phyloP scores from a whole-genome alignment of 2,113 vertebrate species.

The Rutilus rutilus region DNA sequence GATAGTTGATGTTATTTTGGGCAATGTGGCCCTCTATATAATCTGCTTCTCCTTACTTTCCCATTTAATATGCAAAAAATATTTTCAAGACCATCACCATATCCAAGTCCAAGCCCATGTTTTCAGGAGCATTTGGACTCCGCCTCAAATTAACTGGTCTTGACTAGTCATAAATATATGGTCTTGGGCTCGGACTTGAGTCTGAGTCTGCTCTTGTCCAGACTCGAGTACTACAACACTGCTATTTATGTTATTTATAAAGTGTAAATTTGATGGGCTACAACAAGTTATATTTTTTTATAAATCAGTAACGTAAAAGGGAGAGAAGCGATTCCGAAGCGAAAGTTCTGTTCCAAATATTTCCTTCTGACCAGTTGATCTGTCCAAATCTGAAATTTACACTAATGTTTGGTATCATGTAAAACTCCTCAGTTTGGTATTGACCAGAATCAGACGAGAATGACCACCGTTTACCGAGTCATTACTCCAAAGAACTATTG shows the following conservation, averaged over 20 bases:
- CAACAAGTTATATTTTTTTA: background rate
- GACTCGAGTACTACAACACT: background rate
- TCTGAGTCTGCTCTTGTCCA: background rate
- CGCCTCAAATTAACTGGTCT: background rate
- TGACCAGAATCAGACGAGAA: background rate
- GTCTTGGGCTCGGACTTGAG: background rate
- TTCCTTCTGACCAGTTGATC: background rate
- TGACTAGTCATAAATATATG: background rate
- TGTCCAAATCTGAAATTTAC: background rate
- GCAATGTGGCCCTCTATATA: background rate
- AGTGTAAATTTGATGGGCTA: background rate
- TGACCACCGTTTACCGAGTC: background rate
- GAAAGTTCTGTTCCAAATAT: background rate
- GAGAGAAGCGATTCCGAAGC: background rate
- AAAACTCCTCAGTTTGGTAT: constrained; percentile 7
- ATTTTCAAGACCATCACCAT: no score
- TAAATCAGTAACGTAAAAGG: background rate
- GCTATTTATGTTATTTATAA: background rate
- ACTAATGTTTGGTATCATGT: no score
- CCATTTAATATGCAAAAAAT: background rate
- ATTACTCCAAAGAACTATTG: background rate
- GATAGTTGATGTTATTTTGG: background rate
- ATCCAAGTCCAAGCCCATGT: background rate
- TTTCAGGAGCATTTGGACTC: background rate
- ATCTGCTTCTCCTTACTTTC: background rate